Evolutionary conservation across 2,113 vertebrate species (phyloP).

Genomic region (Nyctereutes procyonoides): DNA sequence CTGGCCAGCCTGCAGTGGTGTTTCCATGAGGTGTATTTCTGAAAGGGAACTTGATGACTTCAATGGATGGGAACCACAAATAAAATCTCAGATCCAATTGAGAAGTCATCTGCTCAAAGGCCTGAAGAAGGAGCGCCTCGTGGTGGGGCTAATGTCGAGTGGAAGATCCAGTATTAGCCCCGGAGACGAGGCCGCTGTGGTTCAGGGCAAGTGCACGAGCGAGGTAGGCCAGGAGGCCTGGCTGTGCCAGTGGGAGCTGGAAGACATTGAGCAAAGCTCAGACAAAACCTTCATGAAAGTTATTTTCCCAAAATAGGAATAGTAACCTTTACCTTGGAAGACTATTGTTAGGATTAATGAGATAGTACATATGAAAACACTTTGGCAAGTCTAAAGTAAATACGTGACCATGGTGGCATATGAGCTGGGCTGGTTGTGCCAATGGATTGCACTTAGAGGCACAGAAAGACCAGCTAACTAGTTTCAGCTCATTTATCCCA

Average conservation of each 20-base stretch:
- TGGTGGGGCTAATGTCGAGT: neutral
- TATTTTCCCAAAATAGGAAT: neutral
- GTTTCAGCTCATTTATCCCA: neutral
- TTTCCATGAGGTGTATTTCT: constrained; percentile 60
- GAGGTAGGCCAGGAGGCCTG: neutral
- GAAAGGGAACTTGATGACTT: neutral
- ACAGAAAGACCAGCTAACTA: neutral
- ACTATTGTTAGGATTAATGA: neutral
- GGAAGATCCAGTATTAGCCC: neutral
- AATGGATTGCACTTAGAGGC: neutral
- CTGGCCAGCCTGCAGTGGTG: neutral
- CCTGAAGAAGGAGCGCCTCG: neutral
- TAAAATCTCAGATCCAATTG: neutral
- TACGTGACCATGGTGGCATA: too few species aligned
- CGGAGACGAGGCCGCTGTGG: too few species aligned
- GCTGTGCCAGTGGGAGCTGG: neutral
- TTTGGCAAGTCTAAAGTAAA: neutral
- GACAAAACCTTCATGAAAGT: neutral
- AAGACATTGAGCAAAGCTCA: neutral
- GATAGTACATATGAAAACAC: neutral
- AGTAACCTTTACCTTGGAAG: neutral
- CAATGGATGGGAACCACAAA: neutral
- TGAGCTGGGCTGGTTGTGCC: neutral
- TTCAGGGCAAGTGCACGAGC: neutral
- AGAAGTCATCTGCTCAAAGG: neutral